phyloP scores from a whole-genome alignment of 1,140 invertebrate genomes.

The Aradophagus sp. region DNA sequence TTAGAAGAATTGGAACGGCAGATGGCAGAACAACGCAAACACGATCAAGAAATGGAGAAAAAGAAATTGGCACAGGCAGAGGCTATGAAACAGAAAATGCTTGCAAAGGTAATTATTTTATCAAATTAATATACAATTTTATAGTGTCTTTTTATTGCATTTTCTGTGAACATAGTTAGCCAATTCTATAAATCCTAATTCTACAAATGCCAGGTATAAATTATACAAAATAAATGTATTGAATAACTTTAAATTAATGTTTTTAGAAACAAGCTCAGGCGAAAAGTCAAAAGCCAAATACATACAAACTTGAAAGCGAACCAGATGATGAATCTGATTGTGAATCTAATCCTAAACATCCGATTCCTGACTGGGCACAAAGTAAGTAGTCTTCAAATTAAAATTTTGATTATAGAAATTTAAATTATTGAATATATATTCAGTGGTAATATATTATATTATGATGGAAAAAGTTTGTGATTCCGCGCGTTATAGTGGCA shows the following conservation, averaged over 20 bases:
- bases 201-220: no score
- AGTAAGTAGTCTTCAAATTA: conserved; percentile 67
- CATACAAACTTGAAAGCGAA: conserved; percentile 69
- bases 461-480: no score
- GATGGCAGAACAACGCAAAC: conserved; percentile 75
- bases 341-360: conserved; percentile 73
- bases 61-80: conserved; percentile 68
- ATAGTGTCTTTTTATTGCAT: no score
- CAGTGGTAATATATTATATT: no score
- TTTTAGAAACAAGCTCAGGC: conserved; percentile 54
- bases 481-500: no score
- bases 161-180: no score
- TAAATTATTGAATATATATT: no score
- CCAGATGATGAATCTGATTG: conserved; percentile 77
- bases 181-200: no score
- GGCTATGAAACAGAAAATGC: conserved; percentile 63
- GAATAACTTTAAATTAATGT: neutral
- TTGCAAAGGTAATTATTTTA: conserved; percentile 44
- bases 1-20: conserved; percentile 75
- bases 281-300: conserved; percentile 40
- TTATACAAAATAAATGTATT: no score
- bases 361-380: conserved; percentile 75
- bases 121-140: no score
- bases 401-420: no score
- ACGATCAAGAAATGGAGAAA: conserved; percentile 71